These are phyloP conservation scores for Lordiphosa fenestrarum DNA, from an alignment of 2,888 invertebrate genomes.

Conservation along the genomic window DNA sequence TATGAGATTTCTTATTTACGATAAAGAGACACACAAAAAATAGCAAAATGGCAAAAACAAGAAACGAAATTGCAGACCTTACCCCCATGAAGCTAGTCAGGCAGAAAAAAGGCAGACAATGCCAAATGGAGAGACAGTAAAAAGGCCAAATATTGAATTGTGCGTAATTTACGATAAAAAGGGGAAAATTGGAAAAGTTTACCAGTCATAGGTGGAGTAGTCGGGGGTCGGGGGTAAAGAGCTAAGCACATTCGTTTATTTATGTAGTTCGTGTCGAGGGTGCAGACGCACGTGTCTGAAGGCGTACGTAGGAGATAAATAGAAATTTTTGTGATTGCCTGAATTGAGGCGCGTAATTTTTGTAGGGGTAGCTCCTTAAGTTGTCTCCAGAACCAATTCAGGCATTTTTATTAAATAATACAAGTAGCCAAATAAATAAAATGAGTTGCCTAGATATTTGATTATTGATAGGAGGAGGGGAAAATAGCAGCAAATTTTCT, in stretches of 20 bases:
- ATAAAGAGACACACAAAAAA: constrained; percentile 73
- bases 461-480: constrained; percentile 1
- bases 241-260: constrained; percentile 52
- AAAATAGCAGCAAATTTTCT: background rate
- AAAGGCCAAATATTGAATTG: constrained; percentile 76
- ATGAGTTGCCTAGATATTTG: constrained; percentile 38
- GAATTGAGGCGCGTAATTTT: constrained; percentile 38
- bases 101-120: constrained; percentile 70
- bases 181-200: constrained; percentile 77
- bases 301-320: constrained; percentile 43
- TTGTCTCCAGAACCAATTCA: constrained; percentile 35
- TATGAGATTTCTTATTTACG: constrained; percentile 77
- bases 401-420: constrained; percentile 66
- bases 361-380: too few species aligned
- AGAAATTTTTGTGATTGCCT: constrained; percentile 69
- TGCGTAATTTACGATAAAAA: constrained; percentile 77
- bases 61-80: constrained; percentile 43
- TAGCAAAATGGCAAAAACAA: constrained; percentile 61
- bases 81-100: constrained; percentile 45
- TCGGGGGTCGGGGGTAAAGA: constrained; percentile 12
- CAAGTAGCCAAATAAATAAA: constrained; percentile 62
- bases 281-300: constrained; percentile 50
- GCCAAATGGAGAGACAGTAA: constrained; percentile 53
- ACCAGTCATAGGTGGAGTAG: constrained; percentile 24
- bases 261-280: constrained; percentile 67